These are phyloP conservation scores for Yponomeuta plumbellus DNA, from an alignment of 2,888 invertebrate species.

Conservation along the genomic window DNA sequence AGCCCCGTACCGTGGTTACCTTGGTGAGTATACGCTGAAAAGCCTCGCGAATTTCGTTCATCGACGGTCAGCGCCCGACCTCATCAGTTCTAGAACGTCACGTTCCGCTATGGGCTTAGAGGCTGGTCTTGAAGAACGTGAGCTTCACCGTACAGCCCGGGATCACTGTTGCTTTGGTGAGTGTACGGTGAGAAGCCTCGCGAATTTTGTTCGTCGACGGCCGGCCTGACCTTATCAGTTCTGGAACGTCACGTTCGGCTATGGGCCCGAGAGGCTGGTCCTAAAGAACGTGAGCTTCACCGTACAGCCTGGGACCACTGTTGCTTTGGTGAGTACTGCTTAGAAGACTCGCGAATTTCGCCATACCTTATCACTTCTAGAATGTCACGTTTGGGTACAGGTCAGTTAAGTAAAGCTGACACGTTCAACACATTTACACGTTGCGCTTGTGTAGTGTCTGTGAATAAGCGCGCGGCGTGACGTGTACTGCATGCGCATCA, in stretches of 20 bases:
- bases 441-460: too few species aligned
- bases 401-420: too few species aligned
- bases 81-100: constrained; percentile 90
- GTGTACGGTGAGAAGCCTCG: constrained; percentile 29
- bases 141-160: constrained; percentile 89
- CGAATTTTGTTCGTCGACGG: too few species aligned
- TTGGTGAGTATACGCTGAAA: too few species aligned
- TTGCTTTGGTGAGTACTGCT: constrained; percentile 80
- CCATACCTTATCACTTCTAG: constrained; percentile 80
- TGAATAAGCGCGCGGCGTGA: too few species aligned
- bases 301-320: constrained; percentile 89
- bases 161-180: constrained; percentile 87
- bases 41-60: too few species aligned
- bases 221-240: constrained; percentile 83
- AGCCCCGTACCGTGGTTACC: too few species aligned
- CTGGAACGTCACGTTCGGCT: constrained; percentile 92
- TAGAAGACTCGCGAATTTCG: too few species aligned
- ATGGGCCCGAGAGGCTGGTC: constrained; percentile 86
- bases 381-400: constrained; percentile 93
- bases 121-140: constrained; percentile 84
- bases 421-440: too few species aligned
- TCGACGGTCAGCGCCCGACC: constrained; percentile 78
- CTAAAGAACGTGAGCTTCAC: constrained; percentile 86
- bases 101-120: constrained; percentile 90
- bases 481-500: too few species aligned